These are phyloP conservation scores for Lacanobia oleracea DNA, from an alignment of 2,888 invertebrate genomes.

Conservation along the genomic window DNA sequence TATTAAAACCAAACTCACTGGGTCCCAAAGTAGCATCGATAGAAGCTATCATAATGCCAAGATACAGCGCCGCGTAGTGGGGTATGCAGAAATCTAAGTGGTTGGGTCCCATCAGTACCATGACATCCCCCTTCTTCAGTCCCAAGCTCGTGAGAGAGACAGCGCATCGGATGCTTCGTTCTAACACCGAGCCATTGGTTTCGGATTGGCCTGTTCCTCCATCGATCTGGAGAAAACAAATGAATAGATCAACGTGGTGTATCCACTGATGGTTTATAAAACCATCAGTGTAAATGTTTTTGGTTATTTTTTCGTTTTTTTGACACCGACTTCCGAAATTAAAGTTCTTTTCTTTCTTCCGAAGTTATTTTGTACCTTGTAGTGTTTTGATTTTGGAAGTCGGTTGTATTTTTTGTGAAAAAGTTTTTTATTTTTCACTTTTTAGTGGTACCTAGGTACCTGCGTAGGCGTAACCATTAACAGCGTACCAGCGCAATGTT, in stretches of 20 bases:
- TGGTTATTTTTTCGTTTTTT: too few relatives aligned
- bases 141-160: conserved; percentile 78
- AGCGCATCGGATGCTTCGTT: conserved; percentile 65
- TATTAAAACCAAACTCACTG: conserved; percentile 70
- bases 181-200: conserved; percentile 48
- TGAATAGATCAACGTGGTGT: background rate
- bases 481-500: too few relatives aligned
- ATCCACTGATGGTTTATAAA: background rate
- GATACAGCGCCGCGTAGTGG: conserved; percentile 83
- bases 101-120: conserved; percentile 85
- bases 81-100: conserved; percentile 84
- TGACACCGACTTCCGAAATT: too few relatives aligned
- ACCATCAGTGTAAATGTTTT: too few relatives aligned
- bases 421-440: too few relatives aligned
- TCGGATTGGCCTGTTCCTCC: conserved; percentile 64
- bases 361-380: too few relatives aligned
- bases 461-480: too few relatives aligned
- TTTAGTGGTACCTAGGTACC: too few relatives aligned
- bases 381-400: too few relatives aligned
- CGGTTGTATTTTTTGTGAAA: too few relatives aligned
- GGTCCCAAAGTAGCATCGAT: conserved; percentile 73
- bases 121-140: conserved; percentile 81
- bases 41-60: conserved; percentile 79
- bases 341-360: too few relatives aligned
- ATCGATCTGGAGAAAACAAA: conserved; percentile 54